phyloP scores from a whole-genome alignment of 2,888 invertebrate genomes.

The Falcaria lacertinaria region DNA sequence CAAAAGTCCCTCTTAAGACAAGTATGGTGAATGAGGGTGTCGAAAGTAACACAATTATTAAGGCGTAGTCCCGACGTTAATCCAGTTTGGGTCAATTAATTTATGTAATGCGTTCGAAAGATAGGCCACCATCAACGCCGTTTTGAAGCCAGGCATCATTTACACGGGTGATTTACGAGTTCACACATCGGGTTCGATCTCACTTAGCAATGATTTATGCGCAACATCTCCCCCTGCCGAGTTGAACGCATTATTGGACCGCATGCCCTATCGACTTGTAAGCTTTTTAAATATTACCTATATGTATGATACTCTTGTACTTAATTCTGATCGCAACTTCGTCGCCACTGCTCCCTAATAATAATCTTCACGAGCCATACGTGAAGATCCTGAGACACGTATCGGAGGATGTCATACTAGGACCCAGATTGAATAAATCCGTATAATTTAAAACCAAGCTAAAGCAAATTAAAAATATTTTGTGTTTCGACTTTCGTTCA shows the following conservation, averaged over 20 bases:
- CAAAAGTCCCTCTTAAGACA: not conserved
- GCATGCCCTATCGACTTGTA: constrained; percentile 68
- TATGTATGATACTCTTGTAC: constrained; percentile 22
- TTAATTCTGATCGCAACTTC: too few relatives aligned
- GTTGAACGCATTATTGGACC: constrained; percentile 72
- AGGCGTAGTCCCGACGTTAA: constrained; percentile 26
- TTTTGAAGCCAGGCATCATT: constrained; percentile 57
- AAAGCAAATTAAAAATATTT: too few relatives aligned
- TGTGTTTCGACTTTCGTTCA: too few relatives aligned
- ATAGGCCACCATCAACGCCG: constrained; percentile 59
- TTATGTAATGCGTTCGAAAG: constrained; percentile 51
- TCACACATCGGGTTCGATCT: constrained; percentile 75
- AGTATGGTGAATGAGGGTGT: not conserved
- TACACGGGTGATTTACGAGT: constrained; percentile 75
- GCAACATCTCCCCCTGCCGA: constrained; percentile 67
- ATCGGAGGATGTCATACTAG: too few relatives aligned
- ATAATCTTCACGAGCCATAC: too few relatives aligned
- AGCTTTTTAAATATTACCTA: constrained; percentile 52
- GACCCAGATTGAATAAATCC: too few relatives aligned
- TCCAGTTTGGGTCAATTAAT: constrained; percentile 42
- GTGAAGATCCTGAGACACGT: too few relatives aligned
- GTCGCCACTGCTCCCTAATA: too few relatives aligned
- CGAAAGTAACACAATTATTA: constrained; percentile 13
- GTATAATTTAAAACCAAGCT: too few relatives aligned
- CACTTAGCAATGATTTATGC: constrained; percentile 77